phyloP scores from a whole-genome alignment of 1,140 invertebrate species.

The Lerema accius region DNA sequence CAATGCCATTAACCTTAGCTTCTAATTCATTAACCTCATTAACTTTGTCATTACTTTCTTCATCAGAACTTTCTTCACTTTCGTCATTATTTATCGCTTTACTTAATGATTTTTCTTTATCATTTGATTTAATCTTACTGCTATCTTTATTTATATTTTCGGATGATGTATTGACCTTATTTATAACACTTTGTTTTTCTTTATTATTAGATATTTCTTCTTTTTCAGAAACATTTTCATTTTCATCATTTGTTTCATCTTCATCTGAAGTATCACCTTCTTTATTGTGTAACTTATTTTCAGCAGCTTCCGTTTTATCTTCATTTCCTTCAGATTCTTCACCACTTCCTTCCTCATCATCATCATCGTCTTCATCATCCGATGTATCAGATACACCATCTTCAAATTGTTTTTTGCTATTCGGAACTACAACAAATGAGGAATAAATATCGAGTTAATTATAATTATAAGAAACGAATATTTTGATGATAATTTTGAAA shows the following conservation, averaged over 20 bases:
- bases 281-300: conserved; percentile 54
- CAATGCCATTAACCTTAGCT: conserved; percentile 35
- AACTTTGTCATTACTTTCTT: conserved; percentile 37
- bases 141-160: conserved; percentile 57
- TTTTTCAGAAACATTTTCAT: conserved; percentile 11
- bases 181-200: conserved; percentile 26
- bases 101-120: conserved; percentile 10
- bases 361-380: conserved; percentile 58
- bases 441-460: too few relatives aligned
- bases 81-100: conserved; percentile 12
- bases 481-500: conserved; percentile 8
- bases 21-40: conserved; percentile 5
- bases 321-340: conserved; percentile 45
- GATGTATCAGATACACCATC: conserved; percentile 70
- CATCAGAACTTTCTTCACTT: conserved; percentile 16
- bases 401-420: conserved; percentile 66
- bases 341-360: conserved; percentile 43
- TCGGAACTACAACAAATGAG: conserved; percentile 61
- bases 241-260: conserved; percentile 10
- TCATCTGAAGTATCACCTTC: conserved; percentile 44
- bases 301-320: conserved; percentile 52
- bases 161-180: conserved; percentile 49
- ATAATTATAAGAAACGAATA: too few relatives aligned
- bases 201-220: conserved; percentile 1
- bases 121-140: conserved; percentile 37